Percentiles rank a stretch among this genome's conserved stretches.
These are phyloP conservation scores for Pentalonia nigronervosa DNA, from an alignment of 1,140 invertebrate species.

Conservation along the genomic window DNA sequence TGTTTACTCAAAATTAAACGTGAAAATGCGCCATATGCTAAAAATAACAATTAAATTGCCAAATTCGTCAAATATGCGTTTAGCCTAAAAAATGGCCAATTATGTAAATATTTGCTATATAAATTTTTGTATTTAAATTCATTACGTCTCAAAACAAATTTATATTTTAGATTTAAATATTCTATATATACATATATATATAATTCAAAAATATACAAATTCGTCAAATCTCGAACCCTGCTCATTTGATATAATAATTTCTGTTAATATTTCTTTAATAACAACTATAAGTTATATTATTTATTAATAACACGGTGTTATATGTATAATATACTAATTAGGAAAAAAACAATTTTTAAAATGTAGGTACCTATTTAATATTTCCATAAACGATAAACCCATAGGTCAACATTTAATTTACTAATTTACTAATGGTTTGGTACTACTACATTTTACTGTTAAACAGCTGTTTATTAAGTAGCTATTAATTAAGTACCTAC, in stretches of 20 bases:
- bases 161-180: too few species aligned
- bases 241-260: neutral
- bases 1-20: too few species aligned
- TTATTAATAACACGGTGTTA: neutral
- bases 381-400: neutral
- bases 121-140: too few species aligned
- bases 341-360: neutral
- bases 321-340: neutral
- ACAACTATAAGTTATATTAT: neutral
- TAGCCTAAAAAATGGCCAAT: too few species aligned
- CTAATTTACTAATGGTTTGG: neutral
- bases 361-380: neutral
- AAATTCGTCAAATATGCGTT: too few species aligned
- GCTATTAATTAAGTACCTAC: neutral
- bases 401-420: neutral
- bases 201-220: too few species aligned
- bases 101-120: too few species aligned
- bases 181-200: too few species aligned
- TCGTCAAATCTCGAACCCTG: too few species aligned
- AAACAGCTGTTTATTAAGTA: neutral
- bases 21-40: too few species aligned
- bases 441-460: neutral
- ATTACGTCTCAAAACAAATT: too few species aligned
- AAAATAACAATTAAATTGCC: too few species aligned
- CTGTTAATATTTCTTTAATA: neutral